These are phyloP conservation scores for Morpho helenor DNA, from an alignment of 2,888 invertebrate species.

Conservation along the genomic window DNA sequence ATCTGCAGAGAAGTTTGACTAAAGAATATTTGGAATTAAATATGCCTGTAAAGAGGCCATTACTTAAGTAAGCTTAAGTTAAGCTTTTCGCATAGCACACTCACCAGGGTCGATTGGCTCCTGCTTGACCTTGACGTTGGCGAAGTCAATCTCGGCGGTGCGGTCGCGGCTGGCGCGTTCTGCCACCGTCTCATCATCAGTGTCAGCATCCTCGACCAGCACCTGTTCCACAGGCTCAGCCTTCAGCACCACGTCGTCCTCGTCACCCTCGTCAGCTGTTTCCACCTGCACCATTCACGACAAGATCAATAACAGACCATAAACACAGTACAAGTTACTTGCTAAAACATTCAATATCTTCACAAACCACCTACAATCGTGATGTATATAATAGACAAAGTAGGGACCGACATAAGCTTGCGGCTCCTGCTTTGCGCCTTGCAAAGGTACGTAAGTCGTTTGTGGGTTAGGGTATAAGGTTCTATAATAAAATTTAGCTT, in stretches of 20 bases:
- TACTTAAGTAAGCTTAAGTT: too few species aligned
- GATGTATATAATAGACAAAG: too few species aligned
- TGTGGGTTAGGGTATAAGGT: too few species aligned
- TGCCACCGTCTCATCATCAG: conserved; percentile 73
- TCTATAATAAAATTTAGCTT: too few species aligned
- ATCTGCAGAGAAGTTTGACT: too few species aligned
- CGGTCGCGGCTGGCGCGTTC: conserved; percentile 49
- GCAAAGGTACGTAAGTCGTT: too few species aligned
- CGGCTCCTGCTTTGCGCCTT: too few species aligned
- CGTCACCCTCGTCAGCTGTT: conserved; percentile 63
- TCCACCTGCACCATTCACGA: conserved; percentile 34
- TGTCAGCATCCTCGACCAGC: conserved; percentile 81
- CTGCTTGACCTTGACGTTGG: conserved; percentile 82
- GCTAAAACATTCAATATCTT: too few species aligned
- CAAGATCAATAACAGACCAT: not conserved
- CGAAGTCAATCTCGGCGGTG: conserved; percentile 49
- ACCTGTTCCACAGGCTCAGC: conserved; percentile 83
- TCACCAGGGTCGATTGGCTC: conserved; percentile 84
- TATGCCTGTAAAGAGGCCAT: too few species aligned
- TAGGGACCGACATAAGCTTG: too few species aligned
- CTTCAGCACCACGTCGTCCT: conserved; percentile 84
- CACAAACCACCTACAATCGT: too few species aligned
- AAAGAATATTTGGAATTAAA: too few species aligned
- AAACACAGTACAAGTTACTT: not conserved
- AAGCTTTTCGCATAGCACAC: conserved; percentile 11